Evolutionary conservation across 2,888 invertebrate species (phyloP).

Genomic region (Apamea anceps): DNA sequence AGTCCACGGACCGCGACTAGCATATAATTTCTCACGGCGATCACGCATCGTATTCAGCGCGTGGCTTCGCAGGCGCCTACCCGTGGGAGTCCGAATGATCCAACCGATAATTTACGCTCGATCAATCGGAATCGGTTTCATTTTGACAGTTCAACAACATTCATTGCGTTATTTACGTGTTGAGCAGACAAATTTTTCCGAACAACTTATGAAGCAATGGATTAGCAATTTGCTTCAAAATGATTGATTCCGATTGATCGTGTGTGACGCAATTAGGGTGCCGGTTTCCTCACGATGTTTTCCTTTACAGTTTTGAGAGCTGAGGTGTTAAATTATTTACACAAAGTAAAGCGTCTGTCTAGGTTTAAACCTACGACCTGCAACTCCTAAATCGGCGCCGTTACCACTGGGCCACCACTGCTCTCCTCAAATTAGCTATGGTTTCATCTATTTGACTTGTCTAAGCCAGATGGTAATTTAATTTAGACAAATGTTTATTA

Average conservation of each 20-base stretch:
- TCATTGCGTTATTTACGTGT: no score
- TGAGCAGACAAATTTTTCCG: no score
- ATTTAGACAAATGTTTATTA: constrained; percentile 40
- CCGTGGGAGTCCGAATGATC: constrained; percentile 77
- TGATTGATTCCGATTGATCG: no score
- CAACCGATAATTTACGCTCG: no score
- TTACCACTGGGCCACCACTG: background rate
- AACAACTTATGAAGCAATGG: no score
- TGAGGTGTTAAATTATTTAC: background rate
- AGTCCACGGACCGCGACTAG: constrained; percentile 83
- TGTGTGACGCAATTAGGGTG: no score
- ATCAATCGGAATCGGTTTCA: no score
- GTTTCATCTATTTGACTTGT: background rate
- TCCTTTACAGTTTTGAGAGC: background rate
- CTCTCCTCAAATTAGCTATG: constrained; percentile 2
- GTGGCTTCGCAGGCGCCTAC: constrained; percentile 74
- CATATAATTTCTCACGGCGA: constrained; percentile 87
- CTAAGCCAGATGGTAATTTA: background rate
- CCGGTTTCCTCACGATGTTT: no score
- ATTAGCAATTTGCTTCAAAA: no score
- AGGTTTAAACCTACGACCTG: background rate
- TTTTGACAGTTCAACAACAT: no score
- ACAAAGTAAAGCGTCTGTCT: background rate
- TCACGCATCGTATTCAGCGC: constrained; percentile 77
- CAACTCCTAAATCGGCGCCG: no score